Percentiles rank a stretch among this genome's conserved stretches.
Conservation (phyloP, 2,113 vertebrate species). For the Delphinapterus leucas region DNA sequence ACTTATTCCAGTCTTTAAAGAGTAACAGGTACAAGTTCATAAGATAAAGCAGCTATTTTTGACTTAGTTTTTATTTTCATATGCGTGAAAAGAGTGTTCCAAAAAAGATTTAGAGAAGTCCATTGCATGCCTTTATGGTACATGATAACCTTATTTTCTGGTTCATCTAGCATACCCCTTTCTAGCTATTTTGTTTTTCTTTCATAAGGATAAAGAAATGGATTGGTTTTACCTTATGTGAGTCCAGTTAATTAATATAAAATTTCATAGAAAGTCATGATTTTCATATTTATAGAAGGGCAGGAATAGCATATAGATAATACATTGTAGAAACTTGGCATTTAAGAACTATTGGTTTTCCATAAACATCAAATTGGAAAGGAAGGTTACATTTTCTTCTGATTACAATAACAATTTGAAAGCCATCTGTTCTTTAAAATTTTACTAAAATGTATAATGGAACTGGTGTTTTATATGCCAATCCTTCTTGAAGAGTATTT, state of each 20-base stretch:
- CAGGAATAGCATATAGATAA: not conserved
- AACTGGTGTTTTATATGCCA: not conserved
- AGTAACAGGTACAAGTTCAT: not conserved
- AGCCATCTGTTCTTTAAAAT: slow-evolving; percentile 15
- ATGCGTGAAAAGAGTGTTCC: not conserved
- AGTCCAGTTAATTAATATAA: not conserved
- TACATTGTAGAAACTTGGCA: slow-evolving; percentile 13
- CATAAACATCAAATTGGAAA: not conserved
- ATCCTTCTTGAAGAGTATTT: not conserved
- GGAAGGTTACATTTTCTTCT: slow-evolving; percentile 21
- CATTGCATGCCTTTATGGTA: not conserved
- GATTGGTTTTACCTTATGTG: not conserved
- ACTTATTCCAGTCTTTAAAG: not conserved
- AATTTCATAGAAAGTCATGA: slow-evolving; percentile 7
- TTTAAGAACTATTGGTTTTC: slow-evolving; percentile 31
- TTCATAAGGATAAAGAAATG: not conserved
- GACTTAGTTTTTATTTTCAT: not conserved
- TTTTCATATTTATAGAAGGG: not conserved
- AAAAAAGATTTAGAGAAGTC: not conserved
- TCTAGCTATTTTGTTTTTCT: not conserved
- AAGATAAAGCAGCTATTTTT: not conserved
- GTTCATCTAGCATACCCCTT: not conserved
- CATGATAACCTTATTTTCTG: not conserved
- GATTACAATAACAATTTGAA: slow-evolving; percentile 36
- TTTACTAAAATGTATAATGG: slow-evolving; percentile 36